Base-by-base conservation (phyloP, 2,888 invertebrate species). In the Graphium colonna region DNA sequence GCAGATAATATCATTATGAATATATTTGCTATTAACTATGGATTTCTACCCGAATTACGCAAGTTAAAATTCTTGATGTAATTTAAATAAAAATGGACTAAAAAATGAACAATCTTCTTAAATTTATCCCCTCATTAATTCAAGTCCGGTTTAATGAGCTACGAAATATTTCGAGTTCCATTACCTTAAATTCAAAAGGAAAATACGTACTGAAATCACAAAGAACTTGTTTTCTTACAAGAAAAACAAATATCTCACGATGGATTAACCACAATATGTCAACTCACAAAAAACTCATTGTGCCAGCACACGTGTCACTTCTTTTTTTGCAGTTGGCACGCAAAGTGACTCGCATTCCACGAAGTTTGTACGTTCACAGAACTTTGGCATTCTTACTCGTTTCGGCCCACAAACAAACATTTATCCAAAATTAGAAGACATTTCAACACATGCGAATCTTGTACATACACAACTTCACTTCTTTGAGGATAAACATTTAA, bases 271-370 rank as follows among this genome's bases (percentile, higher is more conserved):
- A 26, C 36, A 51, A 21, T 21, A 50, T n/a, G 13, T n/a, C n/a
- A n/a, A 5, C 21, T 21, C 15, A 7, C 67, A 60, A 66, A 67
- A 58, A 66, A 58, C 65, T 67, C 64, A 66, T 64, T 65, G 64
- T 61, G 63, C 64, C 60, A 61, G 61, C 4, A 65, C 58, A 63
- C 62, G 53, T 65, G 61, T 65, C 71, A 69, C 62, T 63, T 69
- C 60, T 76, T 72, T 71, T 70, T 69, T 55, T 55, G 63, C 61
- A 62, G 64, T 77, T 77, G 75, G 77, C 78, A 77, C 71, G 62
- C 59, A 55, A 63, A 65, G 61, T 59, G 45, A 61, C 47, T 61
- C 64, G 62, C 65, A 62, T 67, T 59, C 63, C 65, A 61, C 56
- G 58, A 38, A 53, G 48, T 18, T 21, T 39, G 38, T 39, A 28